Evolutionary conservation across 2,113 vertebrate species (phyloP), one percentile per base, ranked within the genome.

Genomic region (Xiphorhynchus elegans): DNA sequence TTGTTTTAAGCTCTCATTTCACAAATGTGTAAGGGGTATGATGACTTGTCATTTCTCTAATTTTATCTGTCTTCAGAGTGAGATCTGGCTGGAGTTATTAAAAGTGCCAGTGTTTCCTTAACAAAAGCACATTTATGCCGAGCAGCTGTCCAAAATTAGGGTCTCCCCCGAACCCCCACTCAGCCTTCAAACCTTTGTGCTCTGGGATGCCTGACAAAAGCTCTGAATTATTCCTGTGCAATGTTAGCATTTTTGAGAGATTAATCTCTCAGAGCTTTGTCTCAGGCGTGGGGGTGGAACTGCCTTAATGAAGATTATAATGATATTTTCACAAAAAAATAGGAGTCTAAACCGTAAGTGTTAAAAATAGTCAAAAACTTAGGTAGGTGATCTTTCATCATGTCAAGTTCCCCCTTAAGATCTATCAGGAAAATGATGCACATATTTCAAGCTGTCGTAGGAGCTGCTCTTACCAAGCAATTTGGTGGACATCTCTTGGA

Each of bases 371-470:
- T 68, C 35, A 26, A 31, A 87, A 76, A 17, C 84, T 90, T 73
- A 37, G 67, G 23, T 53, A 62, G 88, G 86, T 92, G 68, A 93
- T 96, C 89, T 67, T 94, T 96, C 92, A 95, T 80, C 50, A 55
- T 74, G 95, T 76, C 95, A 95, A 74, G 76, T 21, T 94, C 40
- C 59, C 90, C 72, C 79, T 55, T 66, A 80, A 92, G 92, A 90
- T 95, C 79, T 80, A 70, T 88, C 83, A 83, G 72, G 64, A 81
- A 95, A 93, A 93, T 80, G 88, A 92, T 91, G 60, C 92, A 70
- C 75, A 84, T 94, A 80, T 96, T 97, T 97, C 92, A 96, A 90
- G 39, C 85, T 97, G 88, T 93, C 75, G 2, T 52, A 29, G 72
- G 7, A 70, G 50, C 55, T 70, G 37, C 74, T 84, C 92, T 73